phyloP scores from a whole-genome alignment of 2,888 invertebrate species.

The Oegoconia quadripuncta region DNA sequence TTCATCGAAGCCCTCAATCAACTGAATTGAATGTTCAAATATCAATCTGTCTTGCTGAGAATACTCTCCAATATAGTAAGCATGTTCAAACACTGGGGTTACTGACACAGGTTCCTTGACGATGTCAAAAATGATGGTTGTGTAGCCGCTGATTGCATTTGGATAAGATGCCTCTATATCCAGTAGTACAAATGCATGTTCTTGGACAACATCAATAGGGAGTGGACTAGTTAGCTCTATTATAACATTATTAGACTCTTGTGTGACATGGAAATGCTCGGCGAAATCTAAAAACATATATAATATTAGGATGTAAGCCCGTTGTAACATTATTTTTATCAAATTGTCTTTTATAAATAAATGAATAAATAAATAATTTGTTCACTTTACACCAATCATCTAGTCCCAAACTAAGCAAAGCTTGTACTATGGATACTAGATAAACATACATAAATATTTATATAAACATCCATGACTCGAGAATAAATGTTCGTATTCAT shows the following conservation, averaged over 20 bases:
- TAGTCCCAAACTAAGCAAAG: too few relatives aligned
- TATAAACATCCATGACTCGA: too few relatives aligned
- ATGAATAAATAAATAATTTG: too few relatives aligned
- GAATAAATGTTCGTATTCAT: too few relatives aligned
- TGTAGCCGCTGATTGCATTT: conserved; percentile 17
- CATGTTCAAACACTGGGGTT: conserved; percentile 25
- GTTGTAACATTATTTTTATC: too few relatives aligned
- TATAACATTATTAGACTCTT: conserved; percentile 2
- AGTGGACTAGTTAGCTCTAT: conserved; percentile 14
- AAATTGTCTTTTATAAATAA: too few relatives aligned
- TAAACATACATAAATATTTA: too few relatives aligned
- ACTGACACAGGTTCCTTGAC: conserved; percentile 17
- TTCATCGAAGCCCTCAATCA: conserved; percentile 32
- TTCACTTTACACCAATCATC: too few relatives aligned
- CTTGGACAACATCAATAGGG: conserved; percentile 5
- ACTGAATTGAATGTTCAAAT: conserved; percentile 27
- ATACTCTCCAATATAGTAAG: conserved; percentile 33
- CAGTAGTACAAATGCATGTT: conserved; percentile 19
- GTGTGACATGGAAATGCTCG: conserved; percentile 9
- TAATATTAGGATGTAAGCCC: too few relatives aligned
- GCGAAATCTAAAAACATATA: conserved; percentile 17
- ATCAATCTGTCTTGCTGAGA: conserved; percentile 25
- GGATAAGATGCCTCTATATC: conserved; percentile 21
- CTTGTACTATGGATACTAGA: too few relatives aligned
- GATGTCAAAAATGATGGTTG: conserved; percentile 19